A percentile compares a stretch with the other conserved stretches of the same genome.
These are phyloP conservation scores for Dysdera silvatica DNA, from an alignment of 1,140 invertebrate species.

Conservation along the genomic window DNA sequence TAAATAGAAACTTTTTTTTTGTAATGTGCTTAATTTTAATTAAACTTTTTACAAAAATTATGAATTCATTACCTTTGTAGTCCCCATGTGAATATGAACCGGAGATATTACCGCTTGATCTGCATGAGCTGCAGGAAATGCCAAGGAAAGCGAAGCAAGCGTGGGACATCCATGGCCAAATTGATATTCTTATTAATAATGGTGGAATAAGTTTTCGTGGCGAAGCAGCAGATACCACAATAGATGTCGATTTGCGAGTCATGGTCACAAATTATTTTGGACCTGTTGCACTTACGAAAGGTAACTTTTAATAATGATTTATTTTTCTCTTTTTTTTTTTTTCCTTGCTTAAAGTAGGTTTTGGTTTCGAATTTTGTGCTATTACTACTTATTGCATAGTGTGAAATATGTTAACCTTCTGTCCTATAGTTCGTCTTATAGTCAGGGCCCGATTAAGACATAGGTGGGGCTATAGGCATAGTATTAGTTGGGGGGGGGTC, in stretches of 20 bases:
- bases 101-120: constrained; percentile 64
- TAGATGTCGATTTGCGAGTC: constrained; percentile 78
- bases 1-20: neutral
- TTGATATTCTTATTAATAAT: constrained; percentile 90
- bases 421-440: too few species aligned
- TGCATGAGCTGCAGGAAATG: constrained; percentile 60
- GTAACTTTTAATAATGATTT: constrained; percentile 47
- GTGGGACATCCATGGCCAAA: constrained; percentile 55
- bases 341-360: neutral
- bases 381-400: neutral
- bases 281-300: constrained; percentile 80
- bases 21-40: neutral
- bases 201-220: constrained; percentile 74
- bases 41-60: neutral
- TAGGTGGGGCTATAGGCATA: too few species aligned
- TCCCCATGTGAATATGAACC: constrained; percentile 57
- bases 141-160: constrained; percentile 56
- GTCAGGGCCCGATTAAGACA: too few species aligned
- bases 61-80: constrained; percentile 44
- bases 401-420: constrained; percentile 24
- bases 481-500: too few species aligned
- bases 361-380: neutral
- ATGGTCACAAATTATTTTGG: constrained; percentile 95
- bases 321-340: neutral
- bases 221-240: constrained; percentile 59